Base-by-base conservation (phyloP, 35 echinoderm and acorn worm genomes). In the Apostichopus parvimensis region DNA sequence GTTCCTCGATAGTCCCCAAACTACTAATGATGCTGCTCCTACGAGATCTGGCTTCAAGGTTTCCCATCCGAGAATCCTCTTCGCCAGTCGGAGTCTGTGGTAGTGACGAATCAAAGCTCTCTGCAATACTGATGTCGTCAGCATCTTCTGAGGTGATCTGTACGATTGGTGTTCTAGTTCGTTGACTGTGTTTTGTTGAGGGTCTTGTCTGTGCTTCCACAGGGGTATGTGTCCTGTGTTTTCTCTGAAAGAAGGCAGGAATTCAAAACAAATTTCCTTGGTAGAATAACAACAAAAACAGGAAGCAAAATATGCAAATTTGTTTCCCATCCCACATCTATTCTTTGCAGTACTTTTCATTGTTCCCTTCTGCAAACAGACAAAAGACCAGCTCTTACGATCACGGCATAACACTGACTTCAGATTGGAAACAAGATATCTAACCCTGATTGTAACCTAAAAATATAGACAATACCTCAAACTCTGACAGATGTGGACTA, bases 101-200 rank as follows among this genome's bases (percentile, higher is more conserved):
- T 2, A 98, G 83, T 8, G 57, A 54, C 2, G 91, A 55, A 25
- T 98, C 96, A 6, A 87, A 90, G 9, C 92, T 91, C 5, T 92
- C 83, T 14, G 56, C 23, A 6, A 71, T 18, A 61, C 73, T 62
- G 9, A 75, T 53, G 20, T 65, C 79, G 6, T 93, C 80, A 23
- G 91, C 93, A 82, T 96, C 97, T 11, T 90, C 87, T 18, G 91
- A 92, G 6, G 83, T 93, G 80, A 97, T 91, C 8, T 92, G 12
- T 10, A 94, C 77, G 8, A 54, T 93, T 59, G 95, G 95, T 22
- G 93, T 94, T 22, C 56, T 57, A 5, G 95, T 91, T 5, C 93
- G 68, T 0, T 65, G 77, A 34, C 93, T 94, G 34, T 83, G 91
- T 55, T 90, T 94, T 71, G 95, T 97, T 8, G 93, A 93, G 55